Conservation (phyloP, 2,888 invertebrate genomes). For the Glyphotaelius pellucidus region DNA sequence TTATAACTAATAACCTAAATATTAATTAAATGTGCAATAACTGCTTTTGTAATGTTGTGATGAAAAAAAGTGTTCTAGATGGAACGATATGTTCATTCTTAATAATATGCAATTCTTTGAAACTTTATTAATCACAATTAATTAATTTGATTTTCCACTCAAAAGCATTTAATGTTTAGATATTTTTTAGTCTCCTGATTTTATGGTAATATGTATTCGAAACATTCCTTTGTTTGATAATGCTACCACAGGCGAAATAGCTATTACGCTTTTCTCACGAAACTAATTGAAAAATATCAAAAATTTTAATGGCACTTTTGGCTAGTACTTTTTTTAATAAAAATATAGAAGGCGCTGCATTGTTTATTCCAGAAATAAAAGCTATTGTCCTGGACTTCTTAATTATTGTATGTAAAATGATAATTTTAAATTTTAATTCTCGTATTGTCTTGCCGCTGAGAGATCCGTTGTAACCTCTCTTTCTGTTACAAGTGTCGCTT, state of each 20-base stretch:
- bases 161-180: not conserved
- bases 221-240: not conserved
- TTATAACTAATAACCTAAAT: not conserved
- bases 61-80: not conserved
- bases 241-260: not conserved
- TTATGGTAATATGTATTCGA: not conserved
- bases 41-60: not conserved
- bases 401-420: not conserved
- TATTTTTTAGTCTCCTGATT: not conserved
- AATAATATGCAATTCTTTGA: not conserved
- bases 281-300: not conserved
- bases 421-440: not conserved
- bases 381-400: slow-evolving; percentile 23
- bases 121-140: not conserved
- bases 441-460: not conserved
- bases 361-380: slow-evolving; percentile 34
- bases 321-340: slow-evolving; percentile 30
- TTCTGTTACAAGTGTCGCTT: not conserved
- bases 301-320: slow-evolving; percentile 6
- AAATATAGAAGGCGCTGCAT: slow-evolving; percentile 27
- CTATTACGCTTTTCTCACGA: not conserved
- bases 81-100: not conserved
- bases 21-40: not conserved
- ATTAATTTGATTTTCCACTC: not conserved
- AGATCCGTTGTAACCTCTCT: not conserved